Evolutionary conservation across 2,113 vertebrate genomes (phyloP).

Genomic region (Atlantisia rogersi): DNA sequence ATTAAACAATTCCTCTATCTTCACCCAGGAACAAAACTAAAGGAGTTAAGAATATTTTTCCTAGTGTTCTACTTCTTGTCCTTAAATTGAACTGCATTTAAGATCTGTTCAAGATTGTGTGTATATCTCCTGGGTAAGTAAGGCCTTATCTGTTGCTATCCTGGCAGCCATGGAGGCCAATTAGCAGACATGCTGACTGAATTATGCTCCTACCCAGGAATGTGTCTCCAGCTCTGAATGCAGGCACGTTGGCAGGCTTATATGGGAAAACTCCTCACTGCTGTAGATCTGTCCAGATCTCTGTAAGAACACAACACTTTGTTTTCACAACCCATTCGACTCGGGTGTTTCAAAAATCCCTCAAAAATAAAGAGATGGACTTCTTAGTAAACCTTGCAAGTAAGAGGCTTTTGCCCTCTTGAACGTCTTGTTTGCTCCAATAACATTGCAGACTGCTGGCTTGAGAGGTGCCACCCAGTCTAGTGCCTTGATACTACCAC

Average conservation of each 20-base stretch:
- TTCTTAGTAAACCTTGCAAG: neutral
- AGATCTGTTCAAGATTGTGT: neutral
- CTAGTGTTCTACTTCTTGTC: neutral
- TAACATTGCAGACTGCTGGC: neutral
- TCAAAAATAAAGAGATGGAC: neutral
- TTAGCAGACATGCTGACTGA: neutral
- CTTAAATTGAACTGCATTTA: neutral
- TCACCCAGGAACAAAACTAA: neutral
- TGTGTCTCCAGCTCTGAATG: neutral
- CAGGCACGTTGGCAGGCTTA: neutral
- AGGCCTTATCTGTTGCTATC: neutral
- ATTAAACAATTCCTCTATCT: neutral
- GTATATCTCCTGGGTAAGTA: neutral
- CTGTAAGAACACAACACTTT: neutral
- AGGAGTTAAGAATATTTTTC: neutral
- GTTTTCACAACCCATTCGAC: neutral
- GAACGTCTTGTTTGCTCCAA: neutral
- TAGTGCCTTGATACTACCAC: neutral
- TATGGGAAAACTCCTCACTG: neutral
- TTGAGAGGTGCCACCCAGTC: neutral
- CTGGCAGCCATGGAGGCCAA: neutral
- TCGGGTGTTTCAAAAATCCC: neutral
- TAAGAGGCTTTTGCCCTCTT: neutral
- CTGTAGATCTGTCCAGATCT: neutral
- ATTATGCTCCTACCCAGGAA: neutral